Conservation (phyloP, 2,888 invertebrate species). For the Rhimphoctona megacephalus region DNA sequence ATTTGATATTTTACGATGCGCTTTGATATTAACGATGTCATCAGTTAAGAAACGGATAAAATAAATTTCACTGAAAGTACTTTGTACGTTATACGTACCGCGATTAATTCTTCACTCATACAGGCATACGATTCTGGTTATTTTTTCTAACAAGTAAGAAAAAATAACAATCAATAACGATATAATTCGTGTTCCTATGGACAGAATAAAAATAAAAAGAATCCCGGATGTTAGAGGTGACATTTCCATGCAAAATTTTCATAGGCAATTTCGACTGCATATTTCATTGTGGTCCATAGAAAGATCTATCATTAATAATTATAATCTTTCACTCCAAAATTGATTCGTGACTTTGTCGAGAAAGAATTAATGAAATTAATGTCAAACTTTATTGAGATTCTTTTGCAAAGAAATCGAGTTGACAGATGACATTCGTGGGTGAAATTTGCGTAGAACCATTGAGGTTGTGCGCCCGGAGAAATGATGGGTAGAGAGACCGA, state of each 20-base stretch:
- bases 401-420: not conserved
- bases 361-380: not conserved
- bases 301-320: not conserved
- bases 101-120: too few species aligned
- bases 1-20: too few species aligned
- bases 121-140: too few species aligned
- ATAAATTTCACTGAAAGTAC: too few species aligned
- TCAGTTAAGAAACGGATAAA: too few species aligned
- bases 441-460: conserved; percentile 4
- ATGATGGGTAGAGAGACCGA: not conserved
- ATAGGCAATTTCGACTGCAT: not conserved
- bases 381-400: not conserved
- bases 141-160: too few species aligned
- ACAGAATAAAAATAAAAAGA: not conserved
- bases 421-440: conserved; percentile 10
- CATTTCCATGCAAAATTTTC: not conserved
- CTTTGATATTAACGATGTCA: too few species aligned
- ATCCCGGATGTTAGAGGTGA: not conserved
- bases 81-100: too few species aligned
- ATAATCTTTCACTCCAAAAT: not conserved
- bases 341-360: not conserved
- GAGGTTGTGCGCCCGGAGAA: not conserved
- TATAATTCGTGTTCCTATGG: not conserved
- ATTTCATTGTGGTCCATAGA: not conserved
- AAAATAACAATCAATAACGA: too few species aligned